These are phyloP conservation scores for Aix galericulata DNA, from an alignment of 2,113 vertebrate genomes.

Conservation along the genomic window DNA sequence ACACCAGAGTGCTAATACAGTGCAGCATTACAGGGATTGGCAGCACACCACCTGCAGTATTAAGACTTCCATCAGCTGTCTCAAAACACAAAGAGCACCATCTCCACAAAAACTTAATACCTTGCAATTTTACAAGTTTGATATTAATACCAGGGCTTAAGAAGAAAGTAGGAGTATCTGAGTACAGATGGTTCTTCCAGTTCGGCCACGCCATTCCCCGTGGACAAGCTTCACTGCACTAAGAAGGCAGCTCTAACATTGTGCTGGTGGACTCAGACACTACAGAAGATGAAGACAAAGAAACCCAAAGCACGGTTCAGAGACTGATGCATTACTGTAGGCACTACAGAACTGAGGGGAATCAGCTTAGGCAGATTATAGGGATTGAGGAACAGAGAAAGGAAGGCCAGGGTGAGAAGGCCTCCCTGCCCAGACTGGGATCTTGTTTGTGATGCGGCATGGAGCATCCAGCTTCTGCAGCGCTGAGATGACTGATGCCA, in stretches of 20 bases:
- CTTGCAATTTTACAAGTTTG: slow-evolving; percentile 16
- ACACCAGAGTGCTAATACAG: background rate
- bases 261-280: background rate
- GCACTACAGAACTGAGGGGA: background rate
- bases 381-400: background rate
- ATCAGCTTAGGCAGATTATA: background rate
- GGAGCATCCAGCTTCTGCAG: background rate
- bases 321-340: fast-evolving
- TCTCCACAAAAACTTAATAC: slow-evolving; percentile 15
- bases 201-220: background rate
- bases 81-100: background rate
- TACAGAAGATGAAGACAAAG: background rate
- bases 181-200: background rate
- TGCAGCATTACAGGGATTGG: background rate
- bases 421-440: background rate
- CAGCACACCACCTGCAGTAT: slow-evolving; percentile 34
- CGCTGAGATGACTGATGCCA: fast-evolving
- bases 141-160: slow-evolving; percentile 7
- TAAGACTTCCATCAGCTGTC: slow-evolving; percentile 7
- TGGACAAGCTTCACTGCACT: background rate
- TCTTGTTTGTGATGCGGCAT: fast-evolving
- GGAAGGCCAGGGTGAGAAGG: fast-evolving
- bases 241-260: background rate
- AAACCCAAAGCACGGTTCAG: background rate
- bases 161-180: slow-evolving; percentile 11